phyloP scores from a whole-genome alignment of 1,140 invertebrate species.

The Hylaeus anthracinus region DNA sequence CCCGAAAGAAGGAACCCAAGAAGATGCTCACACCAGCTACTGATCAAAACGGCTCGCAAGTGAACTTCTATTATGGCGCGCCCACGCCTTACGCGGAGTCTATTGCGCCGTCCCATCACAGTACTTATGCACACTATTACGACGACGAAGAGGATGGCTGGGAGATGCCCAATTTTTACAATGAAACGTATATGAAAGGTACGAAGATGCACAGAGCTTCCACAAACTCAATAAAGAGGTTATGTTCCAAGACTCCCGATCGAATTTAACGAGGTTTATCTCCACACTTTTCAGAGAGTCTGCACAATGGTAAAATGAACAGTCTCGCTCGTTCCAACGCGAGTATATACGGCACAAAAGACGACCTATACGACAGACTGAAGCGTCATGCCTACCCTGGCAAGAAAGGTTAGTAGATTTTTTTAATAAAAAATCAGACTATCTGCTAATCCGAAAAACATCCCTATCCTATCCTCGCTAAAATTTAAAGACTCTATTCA shows the following conservation, averaged over 20 bases:
- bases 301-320: slow-evolving; percentile 93
- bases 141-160: slow-evolving; percentile 96
- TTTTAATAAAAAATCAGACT: neutral
- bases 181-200: slow-evolving; percentile 97
- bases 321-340: slow-evolving; percentile 94
- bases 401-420: slow-evolving; percentile 90
- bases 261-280: neutral
- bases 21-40: slow-evolving; percentile 92
- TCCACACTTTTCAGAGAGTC: slow-evolving; percentile 83
- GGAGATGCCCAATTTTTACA: slow-evolving; percentile 99
- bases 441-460: too few relatives aligned
- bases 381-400: slow-evolving; percentile 97
- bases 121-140: slow-evolving; percentile 97
- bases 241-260: neutral
- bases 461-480: too few relatives aligned
- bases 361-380: slow-evolving; percentile 96
- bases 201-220: slow-evolving; percentile 22
- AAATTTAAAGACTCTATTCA: too few relatives aligned
- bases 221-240: too few relatives aligned
- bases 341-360: slow-evolving; percentile 96
- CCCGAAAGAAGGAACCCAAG: slow-evolving; percentile 92
- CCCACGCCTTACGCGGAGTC: slow-evolving; percentile 95
- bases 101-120: slow-evolving; percentile 96
- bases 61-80: slow-evolving; percentile 97
- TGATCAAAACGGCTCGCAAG: slow-evolving; percentile 94